Percentiles rank a stretch among this genome's conserved stretches.
Conservation (phyloP, 2,113 vertebrate genomes). For the Polypterus bichir region DNA sequence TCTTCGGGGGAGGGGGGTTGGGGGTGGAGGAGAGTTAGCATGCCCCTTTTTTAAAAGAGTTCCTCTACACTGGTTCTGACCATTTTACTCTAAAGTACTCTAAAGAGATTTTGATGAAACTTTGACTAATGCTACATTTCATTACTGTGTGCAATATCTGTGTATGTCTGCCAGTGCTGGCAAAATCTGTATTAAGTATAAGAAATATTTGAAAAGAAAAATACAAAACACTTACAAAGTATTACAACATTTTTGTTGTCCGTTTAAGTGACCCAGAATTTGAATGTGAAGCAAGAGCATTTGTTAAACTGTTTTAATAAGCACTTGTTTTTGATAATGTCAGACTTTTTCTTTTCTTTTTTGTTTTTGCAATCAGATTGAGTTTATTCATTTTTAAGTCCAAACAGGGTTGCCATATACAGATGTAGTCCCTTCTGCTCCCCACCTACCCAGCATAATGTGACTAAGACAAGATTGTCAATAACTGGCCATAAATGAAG, state of each 20-base stretch:
- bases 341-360: neutral
- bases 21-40: slow-evolving; percentile 29
- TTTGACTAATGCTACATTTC: slow-evolving; percentile 30
- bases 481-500: no score
- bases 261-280: slow-evolving; percentile 47
- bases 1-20: slow-evolving; percentile 36
- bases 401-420: neutral
- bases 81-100: slow-evolving; percentile 47
- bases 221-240: slow-evolving; percentile 40
- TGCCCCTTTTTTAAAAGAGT: slow-evolving; percentile 47
- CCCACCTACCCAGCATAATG: neutral
- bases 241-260: slow-evolving; percentile 57
- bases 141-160: slow-evolving; percentile 11
- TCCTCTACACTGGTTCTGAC: slow-evolving; percentile 55
- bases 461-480: neutral
- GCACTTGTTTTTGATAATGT: neutral
- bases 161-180: neutral
- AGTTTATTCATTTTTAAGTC: neutral
- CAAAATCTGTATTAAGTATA: slow-evolving; percentile 30
- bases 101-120: slow-evolving; percentile 31
- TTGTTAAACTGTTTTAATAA: slow-evolving; percentile 25
- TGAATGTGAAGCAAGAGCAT: slow-evolving; percentile 7
- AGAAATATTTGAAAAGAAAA: slow-evolving; percentile 58
- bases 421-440: neutral
- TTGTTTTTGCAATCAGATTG: neutral